These are phyloP conservation scores for Drosophila tanythrix DNA, from an alignment of 2,888 invertebrate species.

Conservation along the genomic window DNA sequence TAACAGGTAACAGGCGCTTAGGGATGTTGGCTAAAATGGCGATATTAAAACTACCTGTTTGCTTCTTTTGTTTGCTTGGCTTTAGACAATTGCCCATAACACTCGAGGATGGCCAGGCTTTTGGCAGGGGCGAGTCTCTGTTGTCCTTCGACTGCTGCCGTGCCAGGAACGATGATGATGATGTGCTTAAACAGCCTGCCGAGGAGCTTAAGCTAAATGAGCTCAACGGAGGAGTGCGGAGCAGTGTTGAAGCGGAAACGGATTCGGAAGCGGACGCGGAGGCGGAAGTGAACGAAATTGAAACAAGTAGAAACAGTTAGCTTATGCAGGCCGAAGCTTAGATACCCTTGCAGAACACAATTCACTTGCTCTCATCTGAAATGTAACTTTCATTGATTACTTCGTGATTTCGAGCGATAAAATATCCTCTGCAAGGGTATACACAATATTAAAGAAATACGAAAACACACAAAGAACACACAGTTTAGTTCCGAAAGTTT, in stretches of 20 bases:
- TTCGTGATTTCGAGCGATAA: neutral
- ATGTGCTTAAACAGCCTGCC: slow-evolving; percentile 41
- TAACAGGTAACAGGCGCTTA: slow-evolving; percentile 70
- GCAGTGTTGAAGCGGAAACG: slow-evolving; percentile 28
- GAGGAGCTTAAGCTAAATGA: slow-evolving; percentile 55
- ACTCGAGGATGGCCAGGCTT: slow-evolving; percentile 86
- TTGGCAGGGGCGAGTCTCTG: slow-evolving; percentile 86
- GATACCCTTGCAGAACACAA: neutral
- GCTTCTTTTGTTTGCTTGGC: neutral
- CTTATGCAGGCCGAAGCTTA: neutral
- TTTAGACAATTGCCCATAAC: slow-evolving; percentile 86
- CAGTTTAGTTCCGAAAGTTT: slow-evolving; percentile 48
- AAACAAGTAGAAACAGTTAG: neutral
- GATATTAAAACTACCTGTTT: neutral
- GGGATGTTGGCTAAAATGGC: neutral
- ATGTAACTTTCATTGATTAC: neutral
- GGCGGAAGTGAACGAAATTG: neutral
- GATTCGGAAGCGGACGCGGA: slow-evolving; percentile 33
- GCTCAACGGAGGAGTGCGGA: slow-evolving; percentile 39
- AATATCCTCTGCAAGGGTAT: neutral
- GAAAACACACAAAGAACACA: slow-evolving; percentile 12
- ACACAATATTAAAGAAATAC: neutral
- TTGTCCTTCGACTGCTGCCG: slow-evolving; percentile 85
- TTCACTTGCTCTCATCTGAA: neutral
- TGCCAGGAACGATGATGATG: slow-evolving; percentile 43